Evolutionary conservation across 2,888 invertebrate species (phyloP).

Genomic region (Choristoneura rosaceana): DNA sequence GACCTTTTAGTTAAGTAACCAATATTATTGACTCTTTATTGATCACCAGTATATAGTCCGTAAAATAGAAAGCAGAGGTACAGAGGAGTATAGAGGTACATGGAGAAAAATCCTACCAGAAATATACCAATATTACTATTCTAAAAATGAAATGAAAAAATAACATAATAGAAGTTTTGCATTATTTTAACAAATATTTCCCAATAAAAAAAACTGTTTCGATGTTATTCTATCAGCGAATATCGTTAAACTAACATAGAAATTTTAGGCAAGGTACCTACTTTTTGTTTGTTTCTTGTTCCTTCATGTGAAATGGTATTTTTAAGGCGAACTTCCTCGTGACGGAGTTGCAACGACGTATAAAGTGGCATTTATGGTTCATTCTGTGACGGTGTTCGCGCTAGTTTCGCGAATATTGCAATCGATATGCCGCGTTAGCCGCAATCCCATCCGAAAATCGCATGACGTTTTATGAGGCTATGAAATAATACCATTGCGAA

Average conservation of each 20-base stretch:
- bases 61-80: too few species aligned
- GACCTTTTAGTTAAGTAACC: background rate
- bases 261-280: background rate
- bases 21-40: too few species aligned
- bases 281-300: background rate
- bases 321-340: background rate
- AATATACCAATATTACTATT: background rate
- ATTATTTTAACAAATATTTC: background rate
- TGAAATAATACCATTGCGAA: slow-evolving; percentile 56
- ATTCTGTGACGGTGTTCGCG: slow-evolving; percentile 51
- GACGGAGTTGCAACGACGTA: background rate
- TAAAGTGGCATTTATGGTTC: slow-evolving; percentile 5
- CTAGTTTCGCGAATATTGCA: slow-evolving; percentile 50
- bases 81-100: too few species aligned
- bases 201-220: background rate
- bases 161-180: background rate
- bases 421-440: slow-evolving; percentile 55
- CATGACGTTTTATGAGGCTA: slow-evolving; percentile 58
- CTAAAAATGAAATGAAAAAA: background rate
- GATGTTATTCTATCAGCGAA: background rate
- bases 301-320: background rate
- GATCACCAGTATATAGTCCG: too few species aligned
- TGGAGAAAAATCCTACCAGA: too few species aligned
- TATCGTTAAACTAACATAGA: background rate
- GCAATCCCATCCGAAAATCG: slow-evolving; percentile 59